Evolutionary conservation across 2,113 vertebrate species (phyloP), one percentile per base, ranked within the genome.

Genomic region (Amphilophus citrinellus): DNA sequence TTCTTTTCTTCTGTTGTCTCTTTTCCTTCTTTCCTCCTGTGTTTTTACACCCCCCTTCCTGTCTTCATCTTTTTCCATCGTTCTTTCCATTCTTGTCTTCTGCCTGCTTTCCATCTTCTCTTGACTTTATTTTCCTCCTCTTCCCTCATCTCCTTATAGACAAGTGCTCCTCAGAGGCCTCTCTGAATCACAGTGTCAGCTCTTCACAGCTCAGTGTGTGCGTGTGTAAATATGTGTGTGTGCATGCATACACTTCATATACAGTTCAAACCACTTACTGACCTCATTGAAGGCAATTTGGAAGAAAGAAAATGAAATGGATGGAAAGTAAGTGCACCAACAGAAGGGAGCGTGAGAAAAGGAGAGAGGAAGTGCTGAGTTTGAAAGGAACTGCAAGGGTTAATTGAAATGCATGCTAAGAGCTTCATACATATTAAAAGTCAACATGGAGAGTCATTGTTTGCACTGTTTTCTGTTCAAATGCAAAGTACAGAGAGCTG

Each of bases 371-470:
- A 75, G 85, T 22, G 73, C 22, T 58, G 10, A 1, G 82, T 22
- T 1, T 71, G 60, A 85, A 77, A 44, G 63, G 8, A 83, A 20
- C 56, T 50, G 3, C 0, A 59, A 68, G 58, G 77, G 75, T 79
- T 80, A 59, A 84, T 85, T 87, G 80, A 81, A 4, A 65, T 76
- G 58, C 78, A 24, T 3, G 65, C 76, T 71, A 61, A 65, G 61
- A n/a, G 47, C 53, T 50, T 62, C 79, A 61, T 85, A 5, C 87
- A 88, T 84, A 76, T 78, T 56, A 82, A 86, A 53, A 84, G 87
- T 86, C 61, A 65, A 56, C 82, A 80, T 32, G 81, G 24, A 11
- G 87, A 0, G 30, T 9, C 5, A 1, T 13, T 50, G 42, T 71
- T 50, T 71, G 42, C 42, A 27, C 61, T 88, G 85, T 88, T 53